phyloP scores from a whole-genome alignment of 2,113 vertebrate genomes.

The Phasianus colchicus region DNA sequence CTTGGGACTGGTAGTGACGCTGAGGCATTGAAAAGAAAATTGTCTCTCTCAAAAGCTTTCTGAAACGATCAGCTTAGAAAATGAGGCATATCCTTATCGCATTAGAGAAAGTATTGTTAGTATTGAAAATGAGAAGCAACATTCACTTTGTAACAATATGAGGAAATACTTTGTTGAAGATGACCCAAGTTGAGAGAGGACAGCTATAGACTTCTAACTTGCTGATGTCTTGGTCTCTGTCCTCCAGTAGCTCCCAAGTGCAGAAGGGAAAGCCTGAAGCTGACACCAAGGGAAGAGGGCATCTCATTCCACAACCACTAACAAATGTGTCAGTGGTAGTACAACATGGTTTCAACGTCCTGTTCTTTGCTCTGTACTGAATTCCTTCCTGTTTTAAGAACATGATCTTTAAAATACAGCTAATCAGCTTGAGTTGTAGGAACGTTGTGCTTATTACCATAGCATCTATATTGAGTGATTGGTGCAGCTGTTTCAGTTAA shows the following conservation, averaged over 20 bases:
- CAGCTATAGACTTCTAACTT: background rate
- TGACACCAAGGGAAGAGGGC: background rate
- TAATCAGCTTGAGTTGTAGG: background rate
- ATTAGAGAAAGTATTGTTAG: background rate
- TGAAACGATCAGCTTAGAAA: conserved; percentile 24
- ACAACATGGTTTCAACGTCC: background rate
- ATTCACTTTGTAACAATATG: background rate
- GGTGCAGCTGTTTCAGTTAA: background rate
- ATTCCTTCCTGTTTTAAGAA: conserved; percentile 43
- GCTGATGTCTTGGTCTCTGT: background rate
- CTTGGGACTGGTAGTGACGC: background rate
- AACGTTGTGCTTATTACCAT: background rate
- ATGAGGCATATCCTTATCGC: background rate
- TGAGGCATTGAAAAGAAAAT: background rate
- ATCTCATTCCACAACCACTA: background rate
- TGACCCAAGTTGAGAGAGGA: background rate
- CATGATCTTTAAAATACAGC: background rate
- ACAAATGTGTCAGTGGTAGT: background rate
- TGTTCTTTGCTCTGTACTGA: conserved; percentile 30
- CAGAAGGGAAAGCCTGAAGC: background rate
- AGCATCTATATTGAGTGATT: background rate
- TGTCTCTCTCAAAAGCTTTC: conserved; percentile 40
- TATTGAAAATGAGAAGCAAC: background rate
- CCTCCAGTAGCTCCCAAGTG: background rate
- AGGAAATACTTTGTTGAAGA: background rate